Percentiles rank a stretch among this genome's conserved stretches.
Evolutionary conservation across 1,140 invertebrate genomes (phyloP).

Genomic region (Capitella teleta): DNA sequence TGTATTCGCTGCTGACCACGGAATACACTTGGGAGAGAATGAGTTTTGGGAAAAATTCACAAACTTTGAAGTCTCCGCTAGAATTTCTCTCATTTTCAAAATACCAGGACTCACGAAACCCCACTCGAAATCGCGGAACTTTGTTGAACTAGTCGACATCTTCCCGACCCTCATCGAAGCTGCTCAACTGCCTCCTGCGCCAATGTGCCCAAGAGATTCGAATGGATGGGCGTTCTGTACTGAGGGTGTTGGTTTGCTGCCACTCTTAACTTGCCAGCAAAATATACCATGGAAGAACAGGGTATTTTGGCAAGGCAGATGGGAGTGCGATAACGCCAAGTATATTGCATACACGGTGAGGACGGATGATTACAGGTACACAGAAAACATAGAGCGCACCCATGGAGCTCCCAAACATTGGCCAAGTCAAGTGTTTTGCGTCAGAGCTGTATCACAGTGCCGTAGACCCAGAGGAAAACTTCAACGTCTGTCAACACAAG

Average conservation of each 20-base stretch:
- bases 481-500: not conserved
- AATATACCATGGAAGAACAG: too few relatives aligned
- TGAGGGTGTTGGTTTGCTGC: not conserved
- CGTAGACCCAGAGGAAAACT: not conserved
- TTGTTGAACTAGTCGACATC: constrained; percentile 1
- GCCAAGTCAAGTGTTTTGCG: too few relatives aligned
- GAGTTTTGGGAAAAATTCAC: constrained; percentile 5
- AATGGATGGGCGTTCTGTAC: not conserved
- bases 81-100: not conserved
- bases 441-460: not conserved
- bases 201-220: not conserved
- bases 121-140: not conserved
- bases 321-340: not conserved
- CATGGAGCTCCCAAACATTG: too few relatives aligned
- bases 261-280: too few relatives aligned
- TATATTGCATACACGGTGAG: not conserved
- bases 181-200: not conserved
- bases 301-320: not conserved
- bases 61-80: not conserved
- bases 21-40: constrained; percentile 17
- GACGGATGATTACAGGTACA: not conserved
- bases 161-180: constrained; percentile 2
- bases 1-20: constrained; percentile 17
- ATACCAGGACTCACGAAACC: not conserved
- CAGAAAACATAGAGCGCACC: not conserved